Evolutionary conservation across 2,888 invertebrate species (phyloP).

Genomic region (Falcaria lacertinaria): DNA sequence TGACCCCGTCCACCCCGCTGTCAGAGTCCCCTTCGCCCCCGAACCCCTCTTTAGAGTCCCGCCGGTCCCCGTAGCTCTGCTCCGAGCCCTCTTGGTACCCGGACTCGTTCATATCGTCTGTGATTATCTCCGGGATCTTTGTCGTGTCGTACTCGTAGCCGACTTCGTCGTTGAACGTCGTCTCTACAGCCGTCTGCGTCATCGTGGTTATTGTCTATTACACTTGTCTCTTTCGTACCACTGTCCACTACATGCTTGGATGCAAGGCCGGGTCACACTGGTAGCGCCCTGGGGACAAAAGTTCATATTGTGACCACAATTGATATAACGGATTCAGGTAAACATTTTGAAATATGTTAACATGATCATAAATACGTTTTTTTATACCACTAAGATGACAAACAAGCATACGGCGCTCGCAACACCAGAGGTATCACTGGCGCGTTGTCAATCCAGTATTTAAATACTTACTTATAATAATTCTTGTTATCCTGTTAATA

Average conservation of each 20-base stretch:
- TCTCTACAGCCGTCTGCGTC: constrained; percentile 57
- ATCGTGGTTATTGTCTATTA: constrained; percentile 39
- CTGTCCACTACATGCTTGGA: constrained; percentile 69
- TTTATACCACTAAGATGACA: too few relatives aligned
- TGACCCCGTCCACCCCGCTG: constrained; percentile 79
- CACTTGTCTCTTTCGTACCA: constrained; percentile 26
- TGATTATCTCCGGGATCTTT: constrained; percentile 69
- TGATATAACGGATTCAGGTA: too few relatives aligned
- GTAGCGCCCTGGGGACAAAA: constrained; percentile 58
- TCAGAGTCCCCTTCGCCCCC: constrained; percentile 73
- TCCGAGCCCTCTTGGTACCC: constrained; percentile 73
- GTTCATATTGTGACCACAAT: neutral
- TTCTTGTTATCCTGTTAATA: too few relatives aligned
- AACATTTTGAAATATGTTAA: neutral
- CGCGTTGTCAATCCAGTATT: too few relatives aligned
- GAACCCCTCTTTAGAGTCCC: constrained; percentile 69
- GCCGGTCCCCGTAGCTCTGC: constrained; percentile 63
- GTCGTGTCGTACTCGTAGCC: constrained; percentile 61
- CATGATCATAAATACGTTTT: too few relatives aligned
- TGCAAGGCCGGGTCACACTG: constrained; percentile 45
- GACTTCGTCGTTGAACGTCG: constrained; percentile 53
- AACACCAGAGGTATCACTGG: too few relatives aligned
- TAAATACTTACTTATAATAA: too few relatives aligned
- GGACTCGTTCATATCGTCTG: constrained; percentile 72
- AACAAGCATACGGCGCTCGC: too few relatives aligned